Base-by-base conservation (phyloP, 2,113 vertebrate genomes). In the Sprattus sprattus region DNA sequence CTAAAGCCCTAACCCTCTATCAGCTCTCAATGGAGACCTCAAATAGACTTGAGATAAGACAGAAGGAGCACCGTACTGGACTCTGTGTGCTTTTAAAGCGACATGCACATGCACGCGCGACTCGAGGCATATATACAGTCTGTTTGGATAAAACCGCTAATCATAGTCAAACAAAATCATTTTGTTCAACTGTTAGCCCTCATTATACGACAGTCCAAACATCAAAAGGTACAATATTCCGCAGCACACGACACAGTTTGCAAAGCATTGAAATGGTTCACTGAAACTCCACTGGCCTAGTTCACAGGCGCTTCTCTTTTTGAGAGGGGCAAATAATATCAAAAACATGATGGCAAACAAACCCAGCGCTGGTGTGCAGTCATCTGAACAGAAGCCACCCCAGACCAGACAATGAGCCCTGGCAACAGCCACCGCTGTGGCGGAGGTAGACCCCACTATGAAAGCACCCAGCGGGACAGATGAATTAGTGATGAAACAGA, bases 401-500 rank as follows among this genome's bases (percentile, higher is more conserved):
- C 28, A 32, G 25, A 78, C 13, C 71, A 15, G 9, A 78, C 71
- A 78, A 78, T 44, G 71, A 5, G 71, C 71, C 32, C 15, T 71
- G 71, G 71, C 71, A 71, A 25, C 28, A 13, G 32, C 54, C 5
- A 60, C 20, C 54, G 18, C 18, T 20, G 54, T 6, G 7, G 20
- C 54, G 18, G 54, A 60, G 54, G 15, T 10, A 32, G n/a, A n/a
- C 20, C n/a, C 20, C 64, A 39, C 28, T 28, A 32, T 71, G 25
- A 32, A 78, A 32, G 71, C 71, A 28, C 46, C 67, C 45, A 45
- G 32, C 25, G 39, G 67, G 83, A 46, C 45, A 44, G 25, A 78
- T 84, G 64, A 84, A 84, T 80, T 39, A 78, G 83, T 80, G 46
- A 39, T 84, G 67, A 84, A 78, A 78, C n/a, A 67, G 64, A 67